Evolutionary conservation across 2,797 vertebrate species (phyloP), one percentile per base, ranked within the genome.

Genomic region (Lycodopsis pacificus): DNA sequence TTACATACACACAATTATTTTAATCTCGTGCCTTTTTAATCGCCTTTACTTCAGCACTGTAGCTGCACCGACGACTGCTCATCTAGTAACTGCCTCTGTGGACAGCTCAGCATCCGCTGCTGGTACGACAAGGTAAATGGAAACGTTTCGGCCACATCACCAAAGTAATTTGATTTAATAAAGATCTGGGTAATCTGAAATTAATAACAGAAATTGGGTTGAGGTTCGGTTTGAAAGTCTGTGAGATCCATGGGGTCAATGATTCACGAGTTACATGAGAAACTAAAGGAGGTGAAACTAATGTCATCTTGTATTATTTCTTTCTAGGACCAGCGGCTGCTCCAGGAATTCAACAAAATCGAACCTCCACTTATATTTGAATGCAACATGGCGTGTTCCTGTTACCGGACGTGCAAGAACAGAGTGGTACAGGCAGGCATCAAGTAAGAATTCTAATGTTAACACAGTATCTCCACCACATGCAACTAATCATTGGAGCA

Each of bases 311-410:
- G 14, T 66, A 44, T 19, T 38, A 65, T 62, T 63, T 57, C 11
- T 51, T 63, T 56, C 14, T 73, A 98, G 97, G 97, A 98, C 9
- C 97, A 97, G 54, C 95, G 97, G 48, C 93, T 98, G 54, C 95
- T 98, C 17, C 97, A 97, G 91, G 97, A 98, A 81, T 98, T 98
- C 83, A 98, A 98, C 89, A 98, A 98, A 89, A 98, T 98, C 0
- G 97, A 98, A 72, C 97, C 97, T 1, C 97, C 97, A 0, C 94
- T 98, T 30, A 98, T 98, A 86, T 98, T 98, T n/a, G 97, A 98
- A 92, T 98, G 97, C 82, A 98, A 98, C 93, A 96, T 98, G 92
- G 97, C 96, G 1, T 98, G 97, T 82, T 96, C 96, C 68, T 98
- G 97, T 89, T 96, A 96, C 90, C 93, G 96, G 25, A 95, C 94